Conservation (phyloP, 2,888 invertebrate genomes). For the Capitulum mitella region DNA sequence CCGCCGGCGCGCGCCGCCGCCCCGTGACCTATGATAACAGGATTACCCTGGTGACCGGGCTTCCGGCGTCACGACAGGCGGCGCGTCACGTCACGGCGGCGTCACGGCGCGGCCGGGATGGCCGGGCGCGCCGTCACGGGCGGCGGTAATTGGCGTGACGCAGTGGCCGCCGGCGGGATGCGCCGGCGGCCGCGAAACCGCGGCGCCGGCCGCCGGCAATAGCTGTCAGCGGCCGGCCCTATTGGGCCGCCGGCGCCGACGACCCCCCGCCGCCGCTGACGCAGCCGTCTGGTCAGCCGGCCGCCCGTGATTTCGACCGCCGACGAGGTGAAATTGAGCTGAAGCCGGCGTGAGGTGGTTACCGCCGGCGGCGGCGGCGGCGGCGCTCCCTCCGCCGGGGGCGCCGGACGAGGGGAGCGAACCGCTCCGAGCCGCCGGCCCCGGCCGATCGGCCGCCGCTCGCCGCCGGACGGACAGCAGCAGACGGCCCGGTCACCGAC, state of each 20-base stretch:
- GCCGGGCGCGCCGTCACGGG: too few relatives aligned
- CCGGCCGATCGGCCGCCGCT: neutral
- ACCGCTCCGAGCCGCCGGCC: too few relatives aligned
- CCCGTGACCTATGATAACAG: conserved; percentile 22
- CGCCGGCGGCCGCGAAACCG: too few relatives aligned
- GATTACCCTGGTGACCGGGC: neutral
- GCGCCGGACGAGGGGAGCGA: too few relatives aligned
- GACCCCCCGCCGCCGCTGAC: neutral
- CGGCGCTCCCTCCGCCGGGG: neutral
- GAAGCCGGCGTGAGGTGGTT: conserved; percentile 23
- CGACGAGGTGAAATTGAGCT: conserved; percentile 17
- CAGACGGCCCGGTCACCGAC: too few relatives aligned
- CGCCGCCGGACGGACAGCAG: too few relatives aligned
- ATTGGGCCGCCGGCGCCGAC: too few relatives aligned
- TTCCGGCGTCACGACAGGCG: neutral
- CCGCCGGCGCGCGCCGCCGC: neutral
- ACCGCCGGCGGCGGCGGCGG: neutral
- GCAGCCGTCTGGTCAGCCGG: neutral
- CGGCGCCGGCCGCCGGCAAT: too few relatives aligned
- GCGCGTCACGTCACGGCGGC: neutral
- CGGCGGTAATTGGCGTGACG: too few relatives aligned
- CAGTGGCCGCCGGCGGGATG: too few relatives aligned
- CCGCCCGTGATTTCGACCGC: neutral
- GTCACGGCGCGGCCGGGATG: neutral
- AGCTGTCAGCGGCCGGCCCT: too few relatives aligned